Conservation (phyloP, 2,113 vertebrate species). For the Sorex fumeus region DNA sequence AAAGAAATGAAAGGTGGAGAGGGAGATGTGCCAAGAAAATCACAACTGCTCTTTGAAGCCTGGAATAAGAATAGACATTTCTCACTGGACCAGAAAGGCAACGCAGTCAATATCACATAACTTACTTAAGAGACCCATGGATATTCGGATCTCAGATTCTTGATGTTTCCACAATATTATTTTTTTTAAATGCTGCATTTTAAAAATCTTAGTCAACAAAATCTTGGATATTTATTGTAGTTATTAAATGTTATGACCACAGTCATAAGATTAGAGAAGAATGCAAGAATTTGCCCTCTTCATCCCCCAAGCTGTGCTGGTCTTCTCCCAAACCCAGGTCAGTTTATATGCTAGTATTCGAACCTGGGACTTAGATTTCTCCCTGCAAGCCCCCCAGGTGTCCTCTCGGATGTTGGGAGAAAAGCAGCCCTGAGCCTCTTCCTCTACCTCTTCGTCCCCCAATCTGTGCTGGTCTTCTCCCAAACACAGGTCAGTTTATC, state of each 20-base stretch:
- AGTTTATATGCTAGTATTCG: no score
- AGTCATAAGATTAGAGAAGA: not conserved
- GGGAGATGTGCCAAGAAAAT: no score
- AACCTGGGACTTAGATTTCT: no score
- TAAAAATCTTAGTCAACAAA: not conserved
- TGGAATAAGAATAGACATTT: not conserved
- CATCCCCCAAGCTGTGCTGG: no score
- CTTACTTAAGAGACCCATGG: not conserved
- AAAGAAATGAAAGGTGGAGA: not conserved
- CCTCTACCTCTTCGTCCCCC: no score
- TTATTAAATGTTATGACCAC: slow-evolving; percentile 11
- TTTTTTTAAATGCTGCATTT: no score
- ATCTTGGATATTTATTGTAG: not conserved
- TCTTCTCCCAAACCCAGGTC: no score
- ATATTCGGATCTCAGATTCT: not conserved
- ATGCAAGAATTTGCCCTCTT: not conserved
- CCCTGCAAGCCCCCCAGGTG: no score
- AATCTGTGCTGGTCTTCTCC: no score
- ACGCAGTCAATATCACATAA: not conserved
- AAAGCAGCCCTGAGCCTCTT: no score
- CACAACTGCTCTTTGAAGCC: not conserved
- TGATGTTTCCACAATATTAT: not conserved
- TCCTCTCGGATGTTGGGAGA: no score
- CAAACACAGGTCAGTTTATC: no score
- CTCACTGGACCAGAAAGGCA: not conserved